These are phyloP conservation scores for Heliornis fulica DNA, from an alignment of 2,113 vertebrate genomes.

Conservation along the genomic window DNA sequence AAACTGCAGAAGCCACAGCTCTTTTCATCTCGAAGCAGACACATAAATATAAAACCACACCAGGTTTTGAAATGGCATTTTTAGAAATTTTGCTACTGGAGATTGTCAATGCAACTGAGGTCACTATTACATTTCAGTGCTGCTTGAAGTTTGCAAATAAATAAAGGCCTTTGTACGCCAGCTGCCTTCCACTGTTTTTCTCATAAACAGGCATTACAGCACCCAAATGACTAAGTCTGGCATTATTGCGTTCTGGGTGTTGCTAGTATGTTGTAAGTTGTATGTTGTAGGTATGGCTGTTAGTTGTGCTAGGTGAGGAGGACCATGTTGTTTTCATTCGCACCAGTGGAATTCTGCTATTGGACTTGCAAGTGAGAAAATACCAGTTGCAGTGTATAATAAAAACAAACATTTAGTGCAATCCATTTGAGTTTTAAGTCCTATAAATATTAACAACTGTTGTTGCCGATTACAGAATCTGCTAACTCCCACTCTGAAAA, in stretches of 20 bases:
- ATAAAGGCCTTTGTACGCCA: background rate
- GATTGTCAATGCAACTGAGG: background rate
- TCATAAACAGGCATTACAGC: background rate
- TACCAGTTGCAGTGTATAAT: background rate
- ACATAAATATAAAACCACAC: background rate
- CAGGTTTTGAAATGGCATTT: constrained; percentile 30
- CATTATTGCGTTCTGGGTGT: background rate
- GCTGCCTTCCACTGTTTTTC: background rate
- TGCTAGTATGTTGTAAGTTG: background rate
- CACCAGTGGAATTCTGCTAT: background rate
- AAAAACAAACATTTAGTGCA: background rate
- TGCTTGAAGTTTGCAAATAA: background rate
- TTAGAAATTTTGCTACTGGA: background rate
- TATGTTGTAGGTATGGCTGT: too few relatives aligned
- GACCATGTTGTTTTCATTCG: background rate
- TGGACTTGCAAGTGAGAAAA: background rate
- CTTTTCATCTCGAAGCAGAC: constrained; percentile 26
- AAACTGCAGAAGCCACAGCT: constrained; percentile 17
- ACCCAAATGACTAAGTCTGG: background rate
- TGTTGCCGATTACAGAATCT: background rate
- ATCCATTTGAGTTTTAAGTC: background rate
- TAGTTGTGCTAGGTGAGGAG: background rate
- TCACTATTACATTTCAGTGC: background rate
- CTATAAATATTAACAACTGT: background rate
- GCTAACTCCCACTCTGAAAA: background rate